Percentiles rank a stretch among this genome's conserved stretches.
phyloP scores from a whole-genome alignment of 2,113 vertebrate species.

The Cygnus atratus region DNA sequence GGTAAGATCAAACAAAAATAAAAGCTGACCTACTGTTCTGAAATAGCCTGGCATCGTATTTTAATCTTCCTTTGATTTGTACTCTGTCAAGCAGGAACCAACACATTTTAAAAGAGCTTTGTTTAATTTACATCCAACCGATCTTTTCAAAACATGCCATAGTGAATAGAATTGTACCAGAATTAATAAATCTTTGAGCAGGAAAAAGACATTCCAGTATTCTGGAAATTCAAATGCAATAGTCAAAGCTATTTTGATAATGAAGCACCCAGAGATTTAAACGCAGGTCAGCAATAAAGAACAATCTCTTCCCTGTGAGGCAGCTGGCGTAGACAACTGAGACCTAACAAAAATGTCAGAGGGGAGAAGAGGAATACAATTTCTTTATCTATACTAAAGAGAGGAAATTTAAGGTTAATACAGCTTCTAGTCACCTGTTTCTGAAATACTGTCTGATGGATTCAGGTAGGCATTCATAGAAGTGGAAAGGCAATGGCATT shows the following conservation, averaged over 20 bases:
- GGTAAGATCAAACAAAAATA: slow-evolving; percentile 3
- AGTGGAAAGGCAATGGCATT: background rate
- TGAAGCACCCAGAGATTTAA: background rate
- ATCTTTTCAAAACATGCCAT: background rate
- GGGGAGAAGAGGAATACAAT: background rate
- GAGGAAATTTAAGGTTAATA: background rate
- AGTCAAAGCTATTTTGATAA: background rate
- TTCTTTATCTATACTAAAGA: background rate
- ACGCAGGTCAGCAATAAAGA: background rate
- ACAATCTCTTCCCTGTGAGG: background rate
- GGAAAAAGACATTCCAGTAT: background rate
- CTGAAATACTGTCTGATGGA: background rate
- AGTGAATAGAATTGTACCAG: background rate
- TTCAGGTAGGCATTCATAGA: background rate
- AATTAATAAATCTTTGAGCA: background rate
- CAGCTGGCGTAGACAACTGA: background rate
- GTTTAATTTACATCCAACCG: background rate
- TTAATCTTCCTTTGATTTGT: background rate
- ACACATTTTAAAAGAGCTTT: background rate
- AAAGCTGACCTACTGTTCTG: background rate
- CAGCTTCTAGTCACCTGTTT: background rate
- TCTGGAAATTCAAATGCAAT: background rate
- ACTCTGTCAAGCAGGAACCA: background rate
- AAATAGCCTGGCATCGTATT: background rate
- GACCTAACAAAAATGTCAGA: background rate